Percentiles rank a stretch among this genome's conserved stretches.
Evolutionary conservation across 2,113 vertebrate species (phyloP).

Genomic region (Labeo catla): DNA sequence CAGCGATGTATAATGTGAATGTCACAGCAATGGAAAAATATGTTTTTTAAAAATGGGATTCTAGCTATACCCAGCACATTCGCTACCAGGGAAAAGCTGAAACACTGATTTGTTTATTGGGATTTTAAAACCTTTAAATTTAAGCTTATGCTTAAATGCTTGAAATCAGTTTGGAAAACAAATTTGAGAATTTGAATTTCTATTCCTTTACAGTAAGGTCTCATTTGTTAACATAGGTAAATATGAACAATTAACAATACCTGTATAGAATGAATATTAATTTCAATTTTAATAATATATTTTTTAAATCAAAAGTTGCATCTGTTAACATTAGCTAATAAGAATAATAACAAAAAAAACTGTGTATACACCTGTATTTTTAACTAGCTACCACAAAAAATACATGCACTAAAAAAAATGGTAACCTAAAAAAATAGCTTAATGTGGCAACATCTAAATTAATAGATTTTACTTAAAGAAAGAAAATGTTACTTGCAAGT

Average conservation of each 20-base stretch:
- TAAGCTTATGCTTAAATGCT: neutral
- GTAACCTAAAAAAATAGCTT: too few relatives aligned
- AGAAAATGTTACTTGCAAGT: too few relatives aligned
- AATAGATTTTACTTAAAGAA: too few relatives aligned
- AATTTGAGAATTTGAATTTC: neutral
- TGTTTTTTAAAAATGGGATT: neutral
- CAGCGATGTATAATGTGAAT: neutral
- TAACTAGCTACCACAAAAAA: neutral
- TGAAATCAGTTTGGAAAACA: neutral
- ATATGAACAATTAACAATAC: neutral
- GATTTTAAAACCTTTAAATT: neutral
- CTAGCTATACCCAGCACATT: neutral
- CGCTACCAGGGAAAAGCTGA: neutral
- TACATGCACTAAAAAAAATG: too few relatives aligned
- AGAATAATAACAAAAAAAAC: too few relatives aligned
- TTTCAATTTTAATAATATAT: neutral
- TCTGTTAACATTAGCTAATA: neutral
- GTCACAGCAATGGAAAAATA: neutral
- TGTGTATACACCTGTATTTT: neutral
- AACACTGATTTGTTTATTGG: neutral
- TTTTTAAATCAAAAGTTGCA: neutral
- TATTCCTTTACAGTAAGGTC: neutral
- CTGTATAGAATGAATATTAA: neutral
- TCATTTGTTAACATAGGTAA: neutral
- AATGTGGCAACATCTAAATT: too few relatives aligned